A percentile compares a stretch with the other conserved stretches of the same genome.
Evolutionary conservation across 2,113 vertebrate species (phyloP).

Genomic region (Rhabdomys dilectus): DNA sequence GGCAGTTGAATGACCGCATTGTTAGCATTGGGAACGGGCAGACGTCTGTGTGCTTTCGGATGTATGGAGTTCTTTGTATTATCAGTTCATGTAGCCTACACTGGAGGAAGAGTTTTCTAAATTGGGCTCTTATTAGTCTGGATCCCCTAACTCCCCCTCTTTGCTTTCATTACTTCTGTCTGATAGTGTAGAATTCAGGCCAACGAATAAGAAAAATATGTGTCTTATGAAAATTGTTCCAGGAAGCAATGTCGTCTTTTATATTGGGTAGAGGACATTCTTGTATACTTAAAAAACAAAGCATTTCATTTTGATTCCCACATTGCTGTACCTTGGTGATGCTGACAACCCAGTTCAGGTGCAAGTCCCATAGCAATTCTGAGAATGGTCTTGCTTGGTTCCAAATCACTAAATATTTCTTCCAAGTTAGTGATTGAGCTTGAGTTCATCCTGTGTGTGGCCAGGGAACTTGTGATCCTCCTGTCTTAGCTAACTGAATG

Average conservation of each 20-base stretch:
- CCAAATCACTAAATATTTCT: neutral
- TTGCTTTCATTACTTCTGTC: neutral
- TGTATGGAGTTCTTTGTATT: slow-evolving; percentile 76
- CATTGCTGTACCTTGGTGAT: neutral
- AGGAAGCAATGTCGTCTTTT: slow-evolving; percentile 24
- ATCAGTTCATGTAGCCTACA: slow-evolving; percentile 63
- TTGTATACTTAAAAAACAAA: neutral
- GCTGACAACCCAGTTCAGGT: neutral
- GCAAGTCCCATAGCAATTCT: neutral
- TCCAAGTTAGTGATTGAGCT: slow-evolving; percentile 4
- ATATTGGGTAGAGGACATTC: neutral
- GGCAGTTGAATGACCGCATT: slow-evolving; percentile 69
- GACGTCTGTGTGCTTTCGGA: slow-evolving; percentile 68
- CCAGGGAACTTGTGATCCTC: neutral
- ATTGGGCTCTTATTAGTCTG: slow-evolving; percentile 65
- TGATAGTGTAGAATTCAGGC: slow-evolving; percentile 42
- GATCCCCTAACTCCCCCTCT: neutral
- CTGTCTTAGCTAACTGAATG: neutral
- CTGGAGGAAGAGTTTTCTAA: slow-evolving; percentile 72
- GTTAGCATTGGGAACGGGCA: slow-evolving; percentile 69
- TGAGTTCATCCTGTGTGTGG: neutral
- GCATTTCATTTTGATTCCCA: neutral
- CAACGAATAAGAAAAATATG: slow-evolving; percentile 39
- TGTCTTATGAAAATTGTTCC: slow-evolving; percentile 49
- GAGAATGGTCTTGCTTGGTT: neutral